Conservation (phyloP, 2,797 vertebrate genomes). For the Sebastes iracundus region DNA sequence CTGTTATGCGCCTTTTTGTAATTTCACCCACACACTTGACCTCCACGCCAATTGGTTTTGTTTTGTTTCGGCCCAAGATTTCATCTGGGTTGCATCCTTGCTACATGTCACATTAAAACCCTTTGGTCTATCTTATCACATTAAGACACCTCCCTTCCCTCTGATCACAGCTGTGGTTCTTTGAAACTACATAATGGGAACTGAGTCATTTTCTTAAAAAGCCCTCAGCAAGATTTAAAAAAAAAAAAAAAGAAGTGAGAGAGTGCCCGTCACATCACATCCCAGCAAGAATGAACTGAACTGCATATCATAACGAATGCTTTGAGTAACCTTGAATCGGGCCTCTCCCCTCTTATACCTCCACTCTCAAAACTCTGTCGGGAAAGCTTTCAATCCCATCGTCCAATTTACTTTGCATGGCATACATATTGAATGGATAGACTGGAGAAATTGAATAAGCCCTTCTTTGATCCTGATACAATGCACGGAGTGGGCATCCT, state of each 20-base stretch:
- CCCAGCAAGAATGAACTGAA: constrained; percentile 6
- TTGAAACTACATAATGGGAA: constrained; percentile 37
- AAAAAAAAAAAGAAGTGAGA: neutral
- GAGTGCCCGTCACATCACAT: constrained; percentile 37
- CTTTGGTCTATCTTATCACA: constrained; percentile 11
- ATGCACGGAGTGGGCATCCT: constrained; percentile 27
- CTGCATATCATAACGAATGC: constrained; percentile 20
- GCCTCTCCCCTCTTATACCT: constrained; percentile 23
- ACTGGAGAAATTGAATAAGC: constrained; percentile 52
- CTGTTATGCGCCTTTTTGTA: neutral
- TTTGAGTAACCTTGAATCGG: constrained; percentile 53
- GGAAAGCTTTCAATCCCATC: constrained; percentile 51
- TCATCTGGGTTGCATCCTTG: constrained; percentile 13
- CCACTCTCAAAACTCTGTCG: constrained; percentile 17
- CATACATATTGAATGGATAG: constrained; percentile 55
- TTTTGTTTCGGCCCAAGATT: constrained; percentile 13
- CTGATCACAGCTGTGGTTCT: constrained; percentile 27
- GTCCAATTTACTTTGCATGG: constrained; percentile 48
- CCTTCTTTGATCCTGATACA: constrained; percentile 65
- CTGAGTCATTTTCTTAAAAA: constrained; percentile 40
- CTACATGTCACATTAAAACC: constrained; percentile 18
- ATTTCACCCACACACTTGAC: neutral
- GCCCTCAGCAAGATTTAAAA: neutral
- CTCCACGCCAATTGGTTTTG: neutral
- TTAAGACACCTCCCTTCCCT: neutral